Evolutionary conservation across 2,888 invertebrate species (phyloP), one percentile per base, ranked within the genome.

Genomic region (Arrhopalites spinosus): DNA sequence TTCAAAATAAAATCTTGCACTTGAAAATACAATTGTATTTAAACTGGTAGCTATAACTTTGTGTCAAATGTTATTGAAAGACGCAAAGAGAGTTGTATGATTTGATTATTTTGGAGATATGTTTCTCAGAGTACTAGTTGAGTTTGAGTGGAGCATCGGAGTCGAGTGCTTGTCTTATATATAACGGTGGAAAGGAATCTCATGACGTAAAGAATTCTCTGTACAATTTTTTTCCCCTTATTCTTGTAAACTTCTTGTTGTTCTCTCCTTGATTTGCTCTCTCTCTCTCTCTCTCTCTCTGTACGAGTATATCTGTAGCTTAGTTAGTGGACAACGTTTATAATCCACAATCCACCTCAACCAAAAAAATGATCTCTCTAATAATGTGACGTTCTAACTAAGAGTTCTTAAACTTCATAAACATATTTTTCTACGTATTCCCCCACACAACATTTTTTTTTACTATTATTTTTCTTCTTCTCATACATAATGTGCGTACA

Each of bases 191-290:
- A 43, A 59, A 53, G 64, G 67, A 66, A 53, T 30, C 61, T 36
- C 29, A 61, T 76, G 76, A 76, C 76, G 76, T 73, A 72, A 69
- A 75, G 43, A 23, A 25, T 72, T 71, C 59, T 71, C 30, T 71
- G 59, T 71, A 53, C 30, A 30, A 27, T 17, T 56, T 72, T 72
- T 72, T 72, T 47, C 59, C 68, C 29, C 59, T 1, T 36, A 3
- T 59, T 59, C 25, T 23, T n/a, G n/a, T n/a, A n/a, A n/a, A n/a
- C 23, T 59, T 20, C 23, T 23, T 17, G 3, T 59, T 27, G 29
- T 64, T 27, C 20, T 29, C 27, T 11, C 15, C 61, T 53, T 13
- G n/a, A n/a, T n/a, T n/a, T n/a, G n/a, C n/a, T n/a, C n/a, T n/a
- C n/a, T n/a, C n/a, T n/a, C n/a, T n/a, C n/a, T n/a, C n/a, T n/a